Percentiles rank a stretch among this genome's conserved stretches.
Conservation (phyloP, 2,888 invertebrate genomes). For the Gari tellinella region DNA sequence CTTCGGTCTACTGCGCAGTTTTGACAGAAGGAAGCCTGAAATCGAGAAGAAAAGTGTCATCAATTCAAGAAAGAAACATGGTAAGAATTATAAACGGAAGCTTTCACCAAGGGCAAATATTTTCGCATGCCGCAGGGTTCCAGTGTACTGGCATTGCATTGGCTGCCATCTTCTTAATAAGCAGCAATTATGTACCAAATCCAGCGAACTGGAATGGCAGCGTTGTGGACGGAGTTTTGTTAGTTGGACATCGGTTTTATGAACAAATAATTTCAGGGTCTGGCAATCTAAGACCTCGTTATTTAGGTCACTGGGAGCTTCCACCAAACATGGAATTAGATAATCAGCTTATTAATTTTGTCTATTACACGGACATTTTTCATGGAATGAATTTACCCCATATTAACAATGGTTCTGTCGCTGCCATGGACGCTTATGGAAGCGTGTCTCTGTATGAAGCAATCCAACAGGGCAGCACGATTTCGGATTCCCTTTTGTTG, state of each 20-base stretch:
- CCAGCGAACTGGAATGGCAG: not conserved
- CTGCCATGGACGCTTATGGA: not conserved
- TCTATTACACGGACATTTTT: slow-evolving; percentile 14
- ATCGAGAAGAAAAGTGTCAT: not conserved
- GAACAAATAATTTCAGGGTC: not conserved
- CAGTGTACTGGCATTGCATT: slow-evolving; percentile 45
- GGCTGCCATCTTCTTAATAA: too few species aligned
- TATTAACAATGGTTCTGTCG: too few species aligned
- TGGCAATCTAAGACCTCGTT: not conserved
- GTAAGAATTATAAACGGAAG: slow-evolving; percentile 21
- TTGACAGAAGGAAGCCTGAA: too few species aligned
- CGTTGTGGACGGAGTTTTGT: not conserved
- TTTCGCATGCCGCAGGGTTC: slow-evolving; percentile 23
- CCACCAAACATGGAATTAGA: not conserved
- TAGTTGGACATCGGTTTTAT: not conserved
- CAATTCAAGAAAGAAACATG: slow-evolving; percentile 10
- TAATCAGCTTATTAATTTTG: not conserved
- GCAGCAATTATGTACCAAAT: too few species aligned
- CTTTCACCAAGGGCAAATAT: slow-evolving; percentile 30
- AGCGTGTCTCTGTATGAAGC: not conserved
- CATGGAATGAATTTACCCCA: not conserved
- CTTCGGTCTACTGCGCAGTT: too few species aligned
- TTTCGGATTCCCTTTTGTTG: slow-evolving; percentile 19
- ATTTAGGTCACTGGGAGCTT: slow-evolving; percentile 16
- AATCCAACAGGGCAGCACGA: not conserved